Percentiles rank a stretch among this genome's conserved stretches.
Conservation (phyloP, 2,888 invertebrate species). For the Willowsia nigromaculata region DNA sequence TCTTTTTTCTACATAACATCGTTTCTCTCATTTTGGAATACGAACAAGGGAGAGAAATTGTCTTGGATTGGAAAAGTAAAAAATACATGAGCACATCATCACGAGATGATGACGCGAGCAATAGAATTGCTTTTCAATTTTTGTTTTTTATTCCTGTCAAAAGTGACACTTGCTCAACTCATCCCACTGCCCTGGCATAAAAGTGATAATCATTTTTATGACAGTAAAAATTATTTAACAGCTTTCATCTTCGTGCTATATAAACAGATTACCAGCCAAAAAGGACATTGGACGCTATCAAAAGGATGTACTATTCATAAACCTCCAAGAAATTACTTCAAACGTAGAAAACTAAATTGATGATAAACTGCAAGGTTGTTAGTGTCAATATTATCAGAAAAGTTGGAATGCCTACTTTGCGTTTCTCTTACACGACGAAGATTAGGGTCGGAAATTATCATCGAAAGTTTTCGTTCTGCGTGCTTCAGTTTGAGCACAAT, state of each 20-base stretch:
- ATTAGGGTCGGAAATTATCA: too few species aligned
- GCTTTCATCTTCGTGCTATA: neutral
- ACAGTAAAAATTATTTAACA: conserved; percentile 16
- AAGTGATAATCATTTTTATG: neutral
- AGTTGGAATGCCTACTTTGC: too few species aligned
- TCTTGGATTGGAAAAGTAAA: neutral
- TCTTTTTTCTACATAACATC: neutral
- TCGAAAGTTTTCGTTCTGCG: too few species aligned
- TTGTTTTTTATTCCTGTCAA: conserved; percentile 34
- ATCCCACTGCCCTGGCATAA: conserved; percentile 6
- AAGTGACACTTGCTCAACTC: conserved; percentile 45
- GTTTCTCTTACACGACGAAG: too few species aligned
- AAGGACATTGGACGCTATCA: neutral
- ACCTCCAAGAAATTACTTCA: neutral
- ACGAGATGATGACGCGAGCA: neutral
- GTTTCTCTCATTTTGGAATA: too few species aligned
- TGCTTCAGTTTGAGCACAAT: too few species aligned
- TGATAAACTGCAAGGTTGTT: neutral
- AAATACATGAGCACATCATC: neutral
- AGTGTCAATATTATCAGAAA: too few species aligned
- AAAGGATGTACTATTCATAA: neutral
- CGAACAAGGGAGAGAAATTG: neutral
- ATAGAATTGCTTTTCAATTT: conserved; percentile 10
- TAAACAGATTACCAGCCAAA: neutral
- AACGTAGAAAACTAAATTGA: neutral